Evolutionary conservation across 1,140 invertebrate species (phyloP).

Genomic region (Nephila pilipes): DNA sequence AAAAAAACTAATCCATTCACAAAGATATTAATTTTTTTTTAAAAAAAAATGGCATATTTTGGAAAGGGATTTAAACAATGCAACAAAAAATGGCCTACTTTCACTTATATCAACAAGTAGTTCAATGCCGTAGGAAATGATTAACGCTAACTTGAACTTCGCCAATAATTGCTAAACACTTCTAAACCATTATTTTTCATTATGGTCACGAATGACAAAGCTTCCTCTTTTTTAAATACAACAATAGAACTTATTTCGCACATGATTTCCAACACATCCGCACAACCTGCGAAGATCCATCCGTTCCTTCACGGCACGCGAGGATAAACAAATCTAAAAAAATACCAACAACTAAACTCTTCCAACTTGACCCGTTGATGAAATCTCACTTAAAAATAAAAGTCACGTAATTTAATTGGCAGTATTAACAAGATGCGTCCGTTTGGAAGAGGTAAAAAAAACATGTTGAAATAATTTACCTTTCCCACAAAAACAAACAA

Average conservation of each 20-base stretch:
- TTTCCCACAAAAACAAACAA: constrained; percentile 39
- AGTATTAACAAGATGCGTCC: constrained; percentile 26
- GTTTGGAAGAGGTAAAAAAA: not conserved
- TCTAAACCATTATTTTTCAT: constrained; percentile 8
- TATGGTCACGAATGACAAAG: not conserved
- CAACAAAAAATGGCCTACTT: not conserved
- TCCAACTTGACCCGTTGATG: constrained; percentile 22
- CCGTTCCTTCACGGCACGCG: constrained; percentile 30
- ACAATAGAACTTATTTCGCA: constrained; percentile 9
- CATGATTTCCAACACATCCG: not conserved
- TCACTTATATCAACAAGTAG: not conserved
- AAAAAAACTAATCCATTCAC: too few species aligned
- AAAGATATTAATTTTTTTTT: too few species aligned
- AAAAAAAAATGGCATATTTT: too few species aligned
- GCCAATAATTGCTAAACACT: not conserved
- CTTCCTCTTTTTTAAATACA: constrained; percentile 30
- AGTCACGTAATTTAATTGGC: constrained; percentile 51
- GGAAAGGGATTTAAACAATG: not conserved
- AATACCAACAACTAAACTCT: not conserved
- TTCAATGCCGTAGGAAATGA: constrained; percentile 38
- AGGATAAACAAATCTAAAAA: constrained; percentile 8
- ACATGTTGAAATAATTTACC: constrained; percentile 13
- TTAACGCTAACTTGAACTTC: constrained; percentile 54
- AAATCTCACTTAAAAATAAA: not conserved
- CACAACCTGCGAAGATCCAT: not conserved